A percentile compares a stretch with the other conserved stretches of the same genome.
phyloP scores from a whole-genome alignment of 2,888 invertebrate species.

The Drosophila pseudotakahashii region DNA sequence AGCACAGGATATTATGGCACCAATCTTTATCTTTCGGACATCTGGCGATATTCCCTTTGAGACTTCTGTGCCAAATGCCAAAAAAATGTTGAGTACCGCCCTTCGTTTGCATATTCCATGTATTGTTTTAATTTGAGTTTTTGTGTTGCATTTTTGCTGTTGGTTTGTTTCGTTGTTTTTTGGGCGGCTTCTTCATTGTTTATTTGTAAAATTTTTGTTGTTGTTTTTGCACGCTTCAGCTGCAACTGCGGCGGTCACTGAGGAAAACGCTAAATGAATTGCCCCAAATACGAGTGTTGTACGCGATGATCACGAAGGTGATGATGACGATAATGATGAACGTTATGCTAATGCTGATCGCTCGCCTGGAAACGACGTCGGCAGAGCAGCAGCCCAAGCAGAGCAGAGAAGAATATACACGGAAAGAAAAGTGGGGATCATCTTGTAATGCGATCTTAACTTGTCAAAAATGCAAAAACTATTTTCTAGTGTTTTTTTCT shows the following conservation, averaged over 20 bases:
- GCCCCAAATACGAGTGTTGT: slow-evolving; percentile 68
- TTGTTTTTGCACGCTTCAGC: slow-evolving; percentile 70
- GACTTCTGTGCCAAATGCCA: slow-evolving; percentile 53
- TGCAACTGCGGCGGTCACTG: slow-evolving; percentile 66
- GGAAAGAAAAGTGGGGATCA: no score
- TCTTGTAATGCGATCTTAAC: no score
- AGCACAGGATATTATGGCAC: background rate
- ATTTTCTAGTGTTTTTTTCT: no score
- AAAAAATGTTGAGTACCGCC: slow-evolving; percentile 38
- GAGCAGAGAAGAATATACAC: slow-evolving; percentile 6
- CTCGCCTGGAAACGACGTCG: slow-evolving; percentile 67
- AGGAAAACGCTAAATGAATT: slow-evolving; percentile 69
- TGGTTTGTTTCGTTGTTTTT: slow-evolving; percentile 21
- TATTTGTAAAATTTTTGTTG: slow-evolving; percentile 9
- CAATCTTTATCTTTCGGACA: background rate
- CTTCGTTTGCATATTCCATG: slow-evolving; percentile 35
- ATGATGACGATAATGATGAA: slow-evolving; percentile 43
- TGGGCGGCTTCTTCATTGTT: slow-evolving; percentile 47
- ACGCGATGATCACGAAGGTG: slow-evolving; percentile 42
- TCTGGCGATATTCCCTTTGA: background rate
- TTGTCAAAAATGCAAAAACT: no score
- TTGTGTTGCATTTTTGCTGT: background rate
- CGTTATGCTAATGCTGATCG: slow-evolving; percentile 67
- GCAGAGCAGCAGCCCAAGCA: slow-evolving; percentile 40
- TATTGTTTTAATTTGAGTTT: background rate